Conservation (phyloP, 2,888 invertebrate genomes). For the Leptopilina syphax region DNA sequence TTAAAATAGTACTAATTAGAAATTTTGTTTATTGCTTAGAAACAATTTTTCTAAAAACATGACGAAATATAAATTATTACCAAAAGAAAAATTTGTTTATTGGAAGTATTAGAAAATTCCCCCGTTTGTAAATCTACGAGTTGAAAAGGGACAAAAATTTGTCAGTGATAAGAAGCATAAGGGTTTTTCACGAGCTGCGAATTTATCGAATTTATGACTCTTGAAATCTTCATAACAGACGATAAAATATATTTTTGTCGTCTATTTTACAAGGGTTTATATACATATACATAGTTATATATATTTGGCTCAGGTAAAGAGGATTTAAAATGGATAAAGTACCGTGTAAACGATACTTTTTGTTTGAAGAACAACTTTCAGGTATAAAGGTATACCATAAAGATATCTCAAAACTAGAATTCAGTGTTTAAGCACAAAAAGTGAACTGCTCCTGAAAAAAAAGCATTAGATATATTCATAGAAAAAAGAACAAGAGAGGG, state of each 20-base stretch:
- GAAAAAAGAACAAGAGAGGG: background rate
- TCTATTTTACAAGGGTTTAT: background rate
- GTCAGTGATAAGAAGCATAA: background rate
- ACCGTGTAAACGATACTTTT: slow-evolving; percentile 15
- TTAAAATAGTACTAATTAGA: too few species aligned
- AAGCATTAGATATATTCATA: background rate
- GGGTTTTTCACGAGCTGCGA: background rate
- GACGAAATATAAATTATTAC: too few species aligned
- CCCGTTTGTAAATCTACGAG: too few species aligned
- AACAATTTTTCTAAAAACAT: too few species aligned
- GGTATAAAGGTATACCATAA: slow-evolving; percentile 27
- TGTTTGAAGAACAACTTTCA: slow-evolving; percentile 24
- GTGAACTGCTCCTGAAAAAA: slow-evolving; percentile 31
- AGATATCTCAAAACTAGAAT: slow-evolving; percentile 28
- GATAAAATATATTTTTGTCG: slow-evolving; percentile 6
- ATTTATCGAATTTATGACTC: slow-evolving; percentile 9
- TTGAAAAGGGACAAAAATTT: background rate
- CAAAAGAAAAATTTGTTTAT: too few species aligned
- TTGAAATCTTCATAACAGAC: slow-evolving; percentile 8
- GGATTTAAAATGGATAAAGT: slow-evolving; percentile 1
- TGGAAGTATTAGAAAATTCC: too few species aligned
- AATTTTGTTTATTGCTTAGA: too few species aligned
- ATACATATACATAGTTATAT: background rate
- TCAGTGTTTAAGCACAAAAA: slow-evolving; percentile 30
- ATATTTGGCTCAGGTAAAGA: slow-evolving; percentile 8